Percentiles rank a stretch among this genome's conserved stretches.
These are phyloP conservation scores for Hippocampus abdominalis DNA, from an alignment of 2,113 vertebrate genomes.

Conservation along the genomic window DNA sequence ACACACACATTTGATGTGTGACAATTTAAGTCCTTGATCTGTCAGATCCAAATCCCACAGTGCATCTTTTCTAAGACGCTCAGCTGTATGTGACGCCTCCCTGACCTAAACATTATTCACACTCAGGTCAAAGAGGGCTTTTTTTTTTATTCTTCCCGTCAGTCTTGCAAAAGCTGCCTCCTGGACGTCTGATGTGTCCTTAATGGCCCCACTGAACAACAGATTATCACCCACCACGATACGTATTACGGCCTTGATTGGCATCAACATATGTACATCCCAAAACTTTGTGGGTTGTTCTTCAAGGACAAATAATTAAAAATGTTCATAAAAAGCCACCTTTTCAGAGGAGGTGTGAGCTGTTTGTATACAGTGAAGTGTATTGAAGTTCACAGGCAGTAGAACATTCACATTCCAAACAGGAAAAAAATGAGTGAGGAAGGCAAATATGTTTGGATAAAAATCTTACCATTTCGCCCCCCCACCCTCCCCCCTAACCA, in stretches of 20 bases:
- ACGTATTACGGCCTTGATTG: neutral
- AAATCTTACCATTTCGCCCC: too few relatives aligned
- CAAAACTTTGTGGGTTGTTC: neutral
- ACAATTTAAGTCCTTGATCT: conserved; percentile 25
- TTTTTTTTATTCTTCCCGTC: conserved; percentile 43
- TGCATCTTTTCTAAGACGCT: conserved; percentile 35
- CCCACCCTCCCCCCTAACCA: too few relatives aligned
- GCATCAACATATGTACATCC: neutral
- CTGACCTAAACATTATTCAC: conserved; percentile 59
- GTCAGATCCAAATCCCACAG: conserved; percentile 35
- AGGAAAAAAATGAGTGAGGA: too few relatives aligned
- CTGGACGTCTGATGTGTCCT: conserved; percentile 57
- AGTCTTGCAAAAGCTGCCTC: conserved; percentile 37
- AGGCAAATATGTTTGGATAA: too few relatives aligned
- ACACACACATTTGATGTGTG: neutral
- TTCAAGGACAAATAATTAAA: neutral
- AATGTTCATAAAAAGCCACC: too few relatives aligned
- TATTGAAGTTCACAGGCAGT: too few relatives aligned
- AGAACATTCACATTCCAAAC: too few relatives aligned
- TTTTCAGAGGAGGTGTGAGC: too few relatives aligned
- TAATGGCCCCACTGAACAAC: conserved; percentile 55
- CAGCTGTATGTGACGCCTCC: conserved; percentile 20
- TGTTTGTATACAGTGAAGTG: too few relatives aligned
- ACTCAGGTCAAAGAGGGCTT: conserved; percentile 53
- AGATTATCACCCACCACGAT: conserved; percentile 5